A percentile compares a stretch with the other conserved stretches of the same genome.
Conservation (phyloP, 2,113 vertebrate genomes). For the Colistium nudipinnis region DNA sequence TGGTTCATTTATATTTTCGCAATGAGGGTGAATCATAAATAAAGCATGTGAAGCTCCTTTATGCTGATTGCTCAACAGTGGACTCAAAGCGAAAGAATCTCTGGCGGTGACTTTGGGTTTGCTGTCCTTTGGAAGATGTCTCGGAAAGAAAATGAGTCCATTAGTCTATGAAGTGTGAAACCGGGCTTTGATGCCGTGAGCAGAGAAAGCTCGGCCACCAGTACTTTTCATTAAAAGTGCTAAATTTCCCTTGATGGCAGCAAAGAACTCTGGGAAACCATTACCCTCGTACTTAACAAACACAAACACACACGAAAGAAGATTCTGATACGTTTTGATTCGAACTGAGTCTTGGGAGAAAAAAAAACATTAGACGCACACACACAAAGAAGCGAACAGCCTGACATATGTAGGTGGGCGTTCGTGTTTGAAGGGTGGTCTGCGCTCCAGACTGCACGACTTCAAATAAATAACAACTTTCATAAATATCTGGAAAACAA, state of each 20-base stretch:
- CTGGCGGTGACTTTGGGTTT: slow-evolving; percentile 20
- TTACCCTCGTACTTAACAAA: slow-evolving; percentile 27
- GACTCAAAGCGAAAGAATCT: slow-evolving; percentile 12
- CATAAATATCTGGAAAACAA: slow-evolving; percentile 55
- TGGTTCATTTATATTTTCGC: neutral
- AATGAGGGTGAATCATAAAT: slow-evolving; percentile 1
- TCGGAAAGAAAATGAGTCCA: slow-evolving; percentile 40
- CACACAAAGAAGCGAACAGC: slow-evolving; percentile 15
- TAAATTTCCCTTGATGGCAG: slow-evolving; percentile 55
- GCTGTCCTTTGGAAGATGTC: slow-evolving; percentile 31
- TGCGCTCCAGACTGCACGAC: slow-evolving; percentile 27
- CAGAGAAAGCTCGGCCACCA: slow-evolving; percentile 49
- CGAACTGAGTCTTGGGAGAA: slow-evolving; percentile 17
- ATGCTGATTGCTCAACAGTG: neutral
- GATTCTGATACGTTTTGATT: slow-evolving; percentile 37
- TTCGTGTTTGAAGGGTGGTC: slow-evolving; percentile 56
- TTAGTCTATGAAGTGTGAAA: slow-evolving; percentile 42
- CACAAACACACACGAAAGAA: slow-evolving; percentile 24
- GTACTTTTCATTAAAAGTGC: slow-evolving; percentile 63
- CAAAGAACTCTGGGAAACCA: slow-evolving; percentile 60
- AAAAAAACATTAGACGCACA: slow-evolving; percentile 33
- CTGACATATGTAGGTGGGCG: slow-evolving; percentile 51
- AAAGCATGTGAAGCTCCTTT: slow-evolving; percentile 1
- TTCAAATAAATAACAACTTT: slow-evolving; percentile 52
- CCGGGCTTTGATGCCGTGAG: slow-evolving; percentile 47